These are phyloP conservation scores for Pangasius macronema DNA, from an alignment of 2,797 vertebrate species.

Conservation along the genomic window DNA sequence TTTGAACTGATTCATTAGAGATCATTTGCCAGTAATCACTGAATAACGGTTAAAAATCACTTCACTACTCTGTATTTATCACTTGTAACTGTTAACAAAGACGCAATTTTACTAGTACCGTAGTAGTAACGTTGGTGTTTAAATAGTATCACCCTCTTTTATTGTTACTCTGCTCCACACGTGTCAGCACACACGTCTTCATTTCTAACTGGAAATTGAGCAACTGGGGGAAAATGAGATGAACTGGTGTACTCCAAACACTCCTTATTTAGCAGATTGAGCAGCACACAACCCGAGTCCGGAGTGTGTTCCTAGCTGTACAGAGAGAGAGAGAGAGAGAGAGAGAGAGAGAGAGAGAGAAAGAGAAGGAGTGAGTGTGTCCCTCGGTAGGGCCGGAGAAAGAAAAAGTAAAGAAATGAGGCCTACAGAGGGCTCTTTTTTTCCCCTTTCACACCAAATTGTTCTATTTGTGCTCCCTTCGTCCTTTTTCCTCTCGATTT, in stretches of 20 bases:
- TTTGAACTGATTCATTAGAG: neutral
- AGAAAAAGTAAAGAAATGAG: slow-evolving; percentile 43
- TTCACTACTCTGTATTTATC: too few species aligned
- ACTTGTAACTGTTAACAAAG: too few species aligned
- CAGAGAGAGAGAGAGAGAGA: neutral
- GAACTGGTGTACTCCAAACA: neutral
- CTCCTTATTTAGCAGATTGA: neutral
- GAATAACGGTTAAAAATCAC: too few species aligned
- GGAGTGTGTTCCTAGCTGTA: too few species aligned
- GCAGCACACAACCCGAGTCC: neutral
- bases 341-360: neutral
- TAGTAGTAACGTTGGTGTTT: neutral
- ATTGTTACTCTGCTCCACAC: too few species aligned
- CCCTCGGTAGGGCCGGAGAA: neutral
- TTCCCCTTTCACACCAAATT: slow-evolving; percentile 35
- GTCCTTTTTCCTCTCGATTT: slow-evolving; percentile 56
- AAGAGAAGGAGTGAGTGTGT: neutral
- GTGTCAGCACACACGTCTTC: too few species aligned
- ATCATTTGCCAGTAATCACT: too few species aligned
- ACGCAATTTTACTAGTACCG: too few species aligned
- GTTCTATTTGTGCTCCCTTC: slow-evolving; percentile 51
- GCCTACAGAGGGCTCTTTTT: slow-evolving; percentile 36
- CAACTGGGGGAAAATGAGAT: neutral
- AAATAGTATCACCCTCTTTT: neutral
- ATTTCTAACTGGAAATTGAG: neutral